Percentiles rank a stretch among this genome's conserved stretches.
Conservation (phyloP, 30 jellyfish, hydroid and myxozoan genomes). For the Morbakka virulenta region DNA sequence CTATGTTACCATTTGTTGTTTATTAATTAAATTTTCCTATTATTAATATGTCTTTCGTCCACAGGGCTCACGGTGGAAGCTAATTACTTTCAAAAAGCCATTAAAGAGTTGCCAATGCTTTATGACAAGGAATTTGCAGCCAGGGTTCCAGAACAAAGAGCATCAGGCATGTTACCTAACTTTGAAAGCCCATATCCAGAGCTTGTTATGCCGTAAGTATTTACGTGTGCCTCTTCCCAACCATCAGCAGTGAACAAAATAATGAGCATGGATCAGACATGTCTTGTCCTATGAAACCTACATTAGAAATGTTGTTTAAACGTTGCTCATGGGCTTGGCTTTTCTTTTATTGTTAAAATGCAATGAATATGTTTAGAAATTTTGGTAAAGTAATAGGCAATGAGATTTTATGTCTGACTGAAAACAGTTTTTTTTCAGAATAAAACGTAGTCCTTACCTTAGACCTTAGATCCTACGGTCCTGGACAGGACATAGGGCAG, state of each 20-base stretch:
- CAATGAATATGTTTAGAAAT: too few species aligned
- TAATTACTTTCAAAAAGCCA: slow-evolving; percentile 74
- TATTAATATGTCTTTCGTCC: not conserved
- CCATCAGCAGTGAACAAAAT: not conserved
- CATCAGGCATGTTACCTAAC: not conserved
- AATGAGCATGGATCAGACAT: not conserved
- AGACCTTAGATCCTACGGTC: too few species aligned
- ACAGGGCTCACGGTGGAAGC: slow-evolving; percentile 83
- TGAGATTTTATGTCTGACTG: too few species aligned
- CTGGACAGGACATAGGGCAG: too few species aligned
- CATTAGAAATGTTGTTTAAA: too few species aligned
- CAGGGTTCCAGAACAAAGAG: slow-evolving; percentile 1
- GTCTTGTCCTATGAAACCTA: too few species aligned
- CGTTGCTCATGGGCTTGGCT: too few species aligned
- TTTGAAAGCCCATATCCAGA: slow-evolving; percentile 74
- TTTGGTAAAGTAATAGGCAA: too few species aligned
- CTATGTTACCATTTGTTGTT: not conserved
- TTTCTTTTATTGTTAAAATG: too few species aligned
- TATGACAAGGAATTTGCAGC: slow-evolving; percentile 74
- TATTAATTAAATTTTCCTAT: not conserved
- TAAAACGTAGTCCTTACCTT: too few species aligned
- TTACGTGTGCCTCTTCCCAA: not conserved
- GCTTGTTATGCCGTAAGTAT: slow-evolving; percentile 98
- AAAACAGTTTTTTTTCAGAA: too few species aligned
- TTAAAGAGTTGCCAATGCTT: slow-evolving; percentile 81